Evolutionary conservation across 2,797 vertebrate species (phyloP).

Genomic region (Argya squamiceps): DNA sequence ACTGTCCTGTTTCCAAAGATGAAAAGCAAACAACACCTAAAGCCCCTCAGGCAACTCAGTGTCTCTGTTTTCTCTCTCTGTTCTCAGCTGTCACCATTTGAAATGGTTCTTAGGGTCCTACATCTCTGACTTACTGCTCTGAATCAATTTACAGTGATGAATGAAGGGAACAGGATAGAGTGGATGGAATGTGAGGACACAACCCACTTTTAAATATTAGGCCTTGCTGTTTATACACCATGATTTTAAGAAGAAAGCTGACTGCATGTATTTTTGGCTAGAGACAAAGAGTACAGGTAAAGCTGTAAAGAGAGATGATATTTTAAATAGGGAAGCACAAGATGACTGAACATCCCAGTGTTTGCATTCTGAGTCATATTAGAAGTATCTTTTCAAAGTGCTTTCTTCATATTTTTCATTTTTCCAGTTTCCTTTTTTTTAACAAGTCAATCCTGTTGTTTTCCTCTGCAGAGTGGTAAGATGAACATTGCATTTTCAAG

Average conservation of each 20-base stretch:
- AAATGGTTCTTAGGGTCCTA: background rate
- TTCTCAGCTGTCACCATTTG: background rate
- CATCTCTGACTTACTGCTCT: background rate
- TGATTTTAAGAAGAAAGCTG: background rate
- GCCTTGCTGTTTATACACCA: background rate
- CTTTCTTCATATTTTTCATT: background rate
- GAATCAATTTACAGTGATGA: background rate
- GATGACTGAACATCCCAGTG: background rate
- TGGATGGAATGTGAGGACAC: background rate
- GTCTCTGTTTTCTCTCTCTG: background rate
- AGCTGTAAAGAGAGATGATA: background rate
- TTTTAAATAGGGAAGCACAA: background rate
- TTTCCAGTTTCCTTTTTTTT: background rate
- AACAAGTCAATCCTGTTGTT: background rate
- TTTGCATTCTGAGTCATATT: background rate
- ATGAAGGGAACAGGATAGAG: background rate
- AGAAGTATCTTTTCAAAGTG: background rate
- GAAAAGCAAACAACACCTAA: background rate
- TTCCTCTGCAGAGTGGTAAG: background rate
- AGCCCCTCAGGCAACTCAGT: background rate
- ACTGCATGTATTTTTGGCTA: background rate
- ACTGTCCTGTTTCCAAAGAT: background rate
- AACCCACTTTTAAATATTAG: background rate
- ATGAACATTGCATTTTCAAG: background rate
- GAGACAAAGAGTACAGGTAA: background rate